These are phyloP conservation scores for Campylomormyrus numenius DNA, from an alignment of 2,113 vertebrate species.

Conservation along the genomic window DNA sequence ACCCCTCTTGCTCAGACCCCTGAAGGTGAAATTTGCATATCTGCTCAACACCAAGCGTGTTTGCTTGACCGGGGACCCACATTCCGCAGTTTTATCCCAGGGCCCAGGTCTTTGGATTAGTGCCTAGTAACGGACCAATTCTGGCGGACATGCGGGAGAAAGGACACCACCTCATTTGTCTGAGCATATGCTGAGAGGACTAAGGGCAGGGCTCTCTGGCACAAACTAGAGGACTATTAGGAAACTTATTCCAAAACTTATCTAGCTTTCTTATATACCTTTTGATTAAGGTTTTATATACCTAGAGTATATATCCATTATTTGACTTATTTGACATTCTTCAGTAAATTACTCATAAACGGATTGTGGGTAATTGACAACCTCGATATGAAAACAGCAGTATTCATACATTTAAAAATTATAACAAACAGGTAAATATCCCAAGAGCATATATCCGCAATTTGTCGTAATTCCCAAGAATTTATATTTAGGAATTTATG, in stretches of 20 bases:
- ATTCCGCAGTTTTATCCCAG: background rate
- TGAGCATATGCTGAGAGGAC: background rate
- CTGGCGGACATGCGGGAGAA: background rate
- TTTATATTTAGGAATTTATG: conserved; percentile 6
- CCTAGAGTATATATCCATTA: background rate
- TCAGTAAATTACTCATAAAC: background rate
- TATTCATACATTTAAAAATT: background rate
- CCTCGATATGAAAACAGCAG: background rate
- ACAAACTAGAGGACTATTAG: background rate
- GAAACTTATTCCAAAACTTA: background rate
- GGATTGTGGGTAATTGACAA: background rate
- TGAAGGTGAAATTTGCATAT: background rate
- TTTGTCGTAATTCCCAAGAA: conserved; percentile 4
- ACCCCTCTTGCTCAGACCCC: background rate
- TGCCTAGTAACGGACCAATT: background rate
- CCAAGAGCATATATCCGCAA: background rate
- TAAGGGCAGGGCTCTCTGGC: background rate
- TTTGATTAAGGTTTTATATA: background rate
- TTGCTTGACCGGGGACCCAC: background rate
- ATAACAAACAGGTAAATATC: background rate
- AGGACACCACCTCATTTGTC: background rate
- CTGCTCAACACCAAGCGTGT: background rate
- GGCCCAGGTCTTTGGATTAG: background rate
- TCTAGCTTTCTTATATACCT: background rate
- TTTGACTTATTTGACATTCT: background rate